Evolutionary conservation across 2,113 vertebrate genomes (phyloP), one percentile per base, ranked within the genome.

Genomic region (Fulmarus glacialis): DNA sequence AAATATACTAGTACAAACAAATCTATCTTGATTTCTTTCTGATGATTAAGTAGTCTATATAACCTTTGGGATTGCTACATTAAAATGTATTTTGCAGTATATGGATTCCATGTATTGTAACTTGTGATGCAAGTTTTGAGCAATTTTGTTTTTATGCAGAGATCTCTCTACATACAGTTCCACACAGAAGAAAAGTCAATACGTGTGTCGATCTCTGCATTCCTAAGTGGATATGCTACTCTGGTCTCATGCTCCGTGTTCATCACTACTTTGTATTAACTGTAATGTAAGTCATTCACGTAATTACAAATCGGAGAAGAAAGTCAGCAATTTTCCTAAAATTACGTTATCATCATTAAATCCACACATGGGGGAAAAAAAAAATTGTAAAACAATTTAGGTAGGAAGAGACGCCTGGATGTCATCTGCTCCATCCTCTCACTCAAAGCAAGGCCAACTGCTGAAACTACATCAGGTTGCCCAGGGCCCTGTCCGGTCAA

Each of bases 261-360:
- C 86, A 60, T 16, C 58, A 19, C 45, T 29, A 9, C 26, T 43
- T 42, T 30, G 10, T 24, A 53, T 17, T 26, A 71, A 58, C n/a
- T 14, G 26, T 11, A 52, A 26, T 4, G 2, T 1, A 53, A 56
- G 19, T 43, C 11, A 23, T 20, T 55, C 29, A 30, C 2, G 0
- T 15, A 18, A 56, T 32, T 15, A 43, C 21, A 24, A 43, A n/a
- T 1, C 9, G 24, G 24, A 72, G 34, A 48, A 64, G 27, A n/a
- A 45, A 52, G 40, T 19, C 79, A 77, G 55, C 11, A 64, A 26
- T 40, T 62, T 53, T 38, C 50, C 36, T 53, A 34, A 75, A 87
- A 38, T 48, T 32, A 42, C 2, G 0, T 38, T 43, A 34, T n/a
- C 36, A 45, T 40, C 60, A 56, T 60, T 58, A 73, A 87, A 91